Evolutionary conservation across 2,113 vertebrate genomes (phyloP).

Genomic region (Galemys pyrenaicus): DNA sequence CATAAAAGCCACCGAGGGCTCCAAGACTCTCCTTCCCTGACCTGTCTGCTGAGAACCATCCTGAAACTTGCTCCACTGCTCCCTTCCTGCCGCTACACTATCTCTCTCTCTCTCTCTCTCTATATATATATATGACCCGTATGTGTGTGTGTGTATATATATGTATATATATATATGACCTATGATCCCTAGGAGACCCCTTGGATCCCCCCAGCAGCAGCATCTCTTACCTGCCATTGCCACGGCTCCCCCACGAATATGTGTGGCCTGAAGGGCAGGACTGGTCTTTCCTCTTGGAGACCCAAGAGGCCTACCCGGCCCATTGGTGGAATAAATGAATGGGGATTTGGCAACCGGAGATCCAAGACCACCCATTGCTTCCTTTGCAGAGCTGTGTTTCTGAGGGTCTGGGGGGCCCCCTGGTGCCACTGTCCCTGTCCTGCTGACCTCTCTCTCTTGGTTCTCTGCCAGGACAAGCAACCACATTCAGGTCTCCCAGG

Average conservation of each 20-base stretch:
- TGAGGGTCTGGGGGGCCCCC: neutral
- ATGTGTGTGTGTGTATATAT: too few relatives aligned
- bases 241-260: neutral
- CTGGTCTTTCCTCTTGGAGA: neutral
- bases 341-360: neutral
- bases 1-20: too few relatives aligned
- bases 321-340: neutral
- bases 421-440: neutral
- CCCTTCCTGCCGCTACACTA: too few relatives aligned
- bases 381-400: neutral
- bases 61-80: too few relatives aligned
- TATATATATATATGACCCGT: too few relatives aligned
- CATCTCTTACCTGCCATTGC: neutral
- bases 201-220: neutral
- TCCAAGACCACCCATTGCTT: neutral
- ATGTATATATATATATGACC: too few relatives aligned
- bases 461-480: neutral
- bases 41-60: too few relatives aligned
- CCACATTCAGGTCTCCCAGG: neutral
- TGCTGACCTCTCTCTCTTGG: neutral
- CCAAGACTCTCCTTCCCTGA: too few relatives aligned
- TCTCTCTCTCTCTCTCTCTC: too few relatives aligned
- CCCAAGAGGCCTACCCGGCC: neutral
- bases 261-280: neutral
- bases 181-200: too few relatives aligned